A percentile compares a stretch with the other conserved stretches of the same genome.
These are phyloP conservation scores for Ennomos quercinarius DNA, from an alignment of 2,888 invertebrate species.

Conservation along the genomic window DNA sequence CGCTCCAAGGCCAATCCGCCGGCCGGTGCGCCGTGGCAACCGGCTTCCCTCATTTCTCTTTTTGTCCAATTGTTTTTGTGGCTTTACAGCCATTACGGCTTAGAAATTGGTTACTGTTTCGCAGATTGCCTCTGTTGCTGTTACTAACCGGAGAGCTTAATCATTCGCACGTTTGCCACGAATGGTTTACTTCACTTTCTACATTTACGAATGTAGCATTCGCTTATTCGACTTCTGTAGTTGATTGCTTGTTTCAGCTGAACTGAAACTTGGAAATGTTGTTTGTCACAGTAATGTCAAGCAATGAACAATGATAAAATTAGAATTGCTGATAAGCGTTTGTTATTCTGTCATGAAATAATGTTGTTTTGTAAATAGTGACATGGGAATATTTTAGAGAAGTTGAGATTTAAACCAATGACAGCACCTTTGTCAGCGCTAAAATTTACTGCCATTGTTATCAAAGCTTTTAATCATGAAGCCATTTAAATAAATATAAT, in stretches of 20 bases:
- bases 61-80: conserved; percentile 64
- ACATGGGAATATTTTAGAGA: conserved; percentile 5
- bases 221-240: conserved; percentile 22
- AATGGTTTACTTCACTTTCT: conserved; percentile 39
- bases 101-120: conserved; percentile 54
- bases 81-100: conserved; percentile 52
- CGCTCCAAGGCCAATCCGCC: conserved; percentile 71
- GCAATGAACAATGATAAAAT: conserved; percentile 26
- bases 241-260: conserved; percentile 9
- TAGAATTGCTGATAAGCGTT: conserved; percentile 26
- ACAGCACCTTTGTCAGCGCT: background rate
- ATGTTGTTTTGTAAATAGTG: conserved; percentile 11
- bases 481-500: conserved; percentile 3
- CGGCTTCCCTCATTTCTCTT: conserved; percentile 61
- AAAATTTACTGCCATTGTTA: too few species aligned
- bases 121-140: conserved; percentile 48
- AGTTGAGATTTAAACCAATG: background rate
- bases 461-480: background rate
- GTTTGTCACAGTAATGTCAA: conserved; percentile 26
- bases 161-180: conserved; percentile 35
- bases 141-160: conserved; percentile 39
- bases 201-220: conserved; percentile 30
- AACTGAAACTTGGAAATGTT: conserved; percentile 13
- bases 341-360: conserved; percentile 25
- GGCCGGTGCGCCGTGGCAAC: conserved; percentile 77